Evolutionary conservation across 2,797 vertebrate species (phyloP).

Genomic region (Aphelocoma californica): DNA sequence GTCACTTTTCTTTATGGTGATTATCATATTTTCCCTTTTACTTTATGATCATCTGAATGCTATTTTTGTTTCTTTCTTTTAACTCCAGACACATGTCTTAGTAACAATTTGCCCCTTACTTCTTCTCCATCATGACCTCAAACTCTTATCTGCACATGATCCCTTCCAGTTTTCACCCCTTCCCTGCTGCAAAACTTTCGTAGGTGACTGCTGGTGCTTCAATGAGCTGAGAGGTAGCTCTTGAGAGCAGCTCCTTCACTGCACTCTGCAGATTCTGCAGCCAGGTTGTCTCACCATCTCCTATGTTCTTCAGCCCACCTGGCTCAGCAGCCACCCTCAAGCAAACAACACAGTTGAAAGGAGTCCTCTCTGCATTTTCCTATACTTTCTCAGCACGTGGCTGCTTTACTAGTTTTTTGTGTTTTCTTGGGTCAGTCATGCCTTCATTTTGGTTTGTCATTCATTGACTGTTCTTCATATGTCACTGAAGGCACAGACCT

Average conservation of each 20-base stretch:
- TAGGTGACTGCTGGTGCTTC: neutral
- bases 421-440: neutral
- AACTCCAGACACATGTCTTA: neutral
- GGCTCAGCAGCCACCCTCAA: neutral
- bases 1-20: neutral
- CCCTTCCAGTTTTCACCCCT: neutral
- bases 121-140: neutral
- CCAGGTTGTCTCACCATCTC: rapidly evolving
- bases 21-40: neutral
- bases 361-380: neutral
- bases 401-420: neutral
- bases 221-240: neutral
- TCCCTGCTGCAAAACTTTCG: neutral
- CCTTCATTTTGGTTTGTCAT: neutral
- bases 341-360: neutral
- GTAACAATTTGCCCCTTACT: neutral
- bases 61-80: neutral
- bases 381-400: neutral
- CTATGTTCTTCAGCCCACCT: neutral
- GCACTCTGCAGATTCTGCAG: neutral
- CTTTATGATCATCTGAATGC: neutral
- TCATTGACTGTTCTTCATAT: neutral
- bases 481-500: neutral
- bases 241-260: neutral
- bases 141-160: neutral